Conservation (phyloP, 2,888 invertebrate genomes). For the Ormyrus thymus region DNA sequence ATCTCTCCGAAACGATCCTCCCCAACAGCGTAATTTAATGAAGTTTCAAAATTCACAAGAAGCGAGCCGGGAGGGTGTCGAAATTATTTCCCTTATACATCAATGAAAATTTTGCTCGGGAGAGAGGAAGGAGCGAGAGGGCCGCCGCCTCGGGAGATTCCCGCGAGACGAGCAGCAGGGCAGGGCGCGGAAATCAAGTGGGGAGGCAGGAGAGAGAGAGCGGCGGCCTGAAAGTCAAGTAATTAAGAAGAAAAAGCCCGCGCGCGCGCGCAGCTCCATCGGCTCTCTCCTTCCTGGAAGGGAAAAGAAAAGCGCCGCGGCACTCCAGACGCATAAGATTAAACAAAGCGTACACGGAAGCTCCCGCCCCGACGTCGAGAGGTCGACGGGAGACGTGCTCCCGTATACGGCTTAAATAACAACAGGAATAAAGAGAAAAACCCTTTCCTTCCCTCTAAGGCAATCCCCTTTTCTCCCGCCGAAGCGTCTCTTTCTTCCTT, state of each 20-base stretch:
- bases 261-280: background rate
- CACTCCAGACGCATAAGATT: constrained; percentile 49
- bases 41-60: constrained; percentile 53
- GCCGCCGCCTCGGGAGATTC: constrained; percentile 36
- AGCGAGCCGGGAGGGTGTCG: background rate
- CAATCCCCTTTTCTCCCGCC: constrained; percentile 24
- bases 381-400: constrained; percentile 20
- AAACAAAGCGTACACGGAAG: constrained; percentile 41
- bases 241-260: constrained; percentile 52
- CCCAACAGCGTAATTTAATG: constrained; percentile 36
- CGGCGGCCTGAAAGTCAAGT: constrained; percentile 35
- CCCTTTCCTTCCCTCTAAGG: constrained; percentile 31
- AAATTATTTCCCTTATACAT: constrained; percentile 47
- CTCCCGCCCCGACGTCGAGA: background rate
- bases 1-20: background rate
- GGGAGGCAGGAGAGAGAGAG: constrained; percentile 2
- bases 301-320: constrained; percentile 12
- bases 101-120: constrained; percentile 41
- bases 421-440: constrained; percentile 46
- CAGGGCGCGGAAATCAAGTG: constrained; percentile 8
- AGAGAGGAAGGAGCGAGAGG: background rate
- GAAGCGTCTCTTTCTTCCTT: constrained; percentile 12
- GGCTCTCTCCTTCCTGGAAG: background rate
- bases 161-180: background rate
- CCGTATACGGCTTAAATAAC: constrained; percentile 42